Base-by-base conservation (phyloP, 2,888 invertebrate species). In the Sisyra terminalis region DNA sequence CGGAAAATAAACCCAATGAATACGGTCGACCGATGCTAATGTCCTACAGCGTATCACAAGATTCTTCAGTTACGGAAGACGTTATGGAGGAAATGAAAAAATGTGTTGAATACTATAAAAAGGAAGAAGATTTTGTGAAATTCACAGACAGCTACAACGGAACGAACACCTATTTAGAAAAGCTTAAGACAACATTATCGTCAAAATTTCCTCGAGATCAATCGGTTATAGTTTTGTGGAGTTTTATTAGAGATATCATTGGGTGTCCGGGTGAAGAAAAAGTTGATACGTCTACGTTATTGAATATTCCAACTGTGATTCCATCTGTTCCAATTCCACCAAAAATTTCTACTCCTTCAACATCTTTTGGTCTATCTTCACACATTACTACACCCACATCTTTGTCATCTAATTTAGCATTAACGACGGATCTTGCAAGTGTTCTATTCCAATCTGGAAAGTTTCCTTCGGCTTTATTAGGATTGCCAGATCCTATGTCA, bases 11-110 rank as follows among this genome's bases (percentile, higher is more conserved):
- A 51, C 88, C 89, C 8, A 78, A 85, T 42, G 93, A 93, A 61
- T 90, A 92, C 60, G 92, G 92, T 0, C 76, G 89, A 36, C 94
- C 94, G 1, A 82, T 94, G 77, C 67, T 85, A 37, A 78, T 94
- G 65, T 85, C 85, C 49, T 90, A 89, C 57, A 83, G 80, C 47
- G 74, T 89, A 47, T 66, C 80, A 3, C 81, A 87, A 52, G 92
- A 93, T 54, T 76, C 78, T 42, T 79, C 82, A 52, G 66, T 92
- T 42, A 76, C 86, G 1, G 73, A 80, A 49, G 82, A 84, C 54
- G 74, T 88, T 10, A 79, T 88, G 60, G 78, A 79, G 48, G 88
- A 90, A 65, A 86, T 93, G 69, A 78, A 80, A 60, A 76, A 78
- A 55, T 79, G 86, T 54, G 79, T 84, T 10, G 84, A 87, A 50